phyloP scores from a whole-genome alignment of 2,113 vertebrate genomes.

The Rallus limicola region DNA sequence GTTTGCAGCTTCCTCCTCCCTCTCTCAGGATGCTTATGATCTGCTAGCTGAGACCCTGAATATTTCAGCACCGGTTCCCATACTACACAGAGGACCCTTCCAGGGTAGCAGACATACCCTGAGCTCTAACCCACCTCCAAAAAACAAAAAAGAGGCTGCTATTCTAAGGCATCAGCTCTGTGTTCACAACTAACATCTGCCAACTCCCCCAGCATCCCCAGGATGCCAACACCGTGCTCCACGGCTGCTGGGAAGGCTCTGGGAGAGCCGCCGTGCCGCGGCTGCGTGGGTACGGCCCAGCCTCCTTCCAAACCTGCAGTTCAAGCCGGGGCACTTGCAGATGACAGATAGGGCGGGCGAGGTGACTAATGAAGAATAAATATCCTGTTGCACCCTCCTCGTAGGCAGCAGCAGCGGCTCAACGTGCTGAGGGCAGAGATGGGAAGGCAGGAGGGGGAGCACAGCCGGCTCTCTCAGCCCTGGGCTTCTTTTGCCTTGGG shows the following conservation, averaged over 20 bases:
- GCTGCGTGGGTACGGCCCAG: background rate
- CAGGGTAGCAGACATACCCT: background rate
- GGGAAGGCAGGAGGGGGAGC: background rate
- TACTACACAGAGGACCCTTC: background rate
- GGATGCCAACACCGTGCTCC: accelerated
- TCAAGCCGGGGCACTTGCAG: background rate
- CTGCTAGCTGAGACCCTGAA: accelerated
- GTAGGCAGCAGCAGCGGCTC: slow-evolving; percentile 12
- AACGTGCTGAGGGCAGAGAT: background rate
- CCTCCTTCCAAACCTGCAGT: background rate
- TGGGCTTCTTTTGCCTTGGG: background rate
- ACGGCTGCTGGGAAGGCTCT: background rate
- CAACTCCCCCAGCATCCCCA: background rate
- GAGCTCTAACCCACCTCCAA: background rate
- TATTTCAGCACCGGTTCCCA: background rate
- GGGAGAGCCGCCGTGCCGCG: background rate
- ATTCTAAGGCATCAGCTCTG: background rate
- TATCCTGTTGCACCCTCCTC: background rate
- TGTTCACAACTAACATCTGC: background rate
- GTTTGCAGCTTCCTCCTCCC: background rate
- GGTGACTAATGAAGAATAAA: slow-evolving; percentile 7
- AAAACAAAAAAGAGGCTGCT: background rate
- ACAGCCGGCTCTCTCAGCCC: background rate
- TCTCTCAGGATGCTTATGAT: background rate
- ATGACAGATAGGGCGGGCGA: slow-evolving; percentile 14